A percentile compares a stretch with the other conserved stretches of the same genome.
Conservation (phyloP, 1,140 invertebrate genomes). For the Papilio helenus region DNA sequence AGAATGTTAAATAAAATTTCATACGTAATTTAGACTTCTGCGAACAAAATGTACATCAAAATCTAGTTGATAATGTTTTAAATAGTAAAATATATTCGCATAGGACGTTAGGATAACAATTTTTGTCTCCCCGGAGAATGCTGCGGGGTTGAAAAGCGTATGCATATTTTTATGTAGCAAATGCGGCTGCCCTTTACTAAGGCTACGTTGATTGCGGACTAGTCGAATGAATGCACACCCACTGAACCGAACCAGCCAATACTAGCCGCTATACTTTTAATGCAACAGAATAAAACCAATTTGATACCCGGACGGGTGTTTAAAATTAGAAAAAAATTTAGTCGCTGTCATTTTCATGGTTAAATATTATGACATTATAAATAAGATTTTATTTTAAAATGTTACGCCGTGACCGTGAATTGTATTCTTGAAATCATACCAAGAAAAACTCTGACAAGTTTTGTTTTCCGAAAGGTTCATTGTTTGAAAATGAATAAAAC, state of each 20-base stretch:
- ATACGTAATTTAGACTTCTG: constrained; percentile 33
- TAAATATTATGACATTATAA: not conserved
- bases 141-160: constrained; percentile 58
- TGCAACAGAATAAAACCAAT: not conserved
- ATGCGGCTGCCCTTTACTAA: constrained; percentile 62
- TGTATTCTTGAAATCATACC: constrained; percentile 1
- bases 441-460: constrained; percentile 8
- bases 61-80: not conserved
- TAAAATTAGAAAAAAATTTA: not conserved
- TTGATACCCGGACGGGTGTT: not conserved
- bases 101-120: constrained; percentile 1
- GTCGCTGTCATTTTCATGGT: not conserved
- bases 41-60: constrained; percentile 17
- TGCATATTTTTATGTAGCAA: constrained; percentile 57
- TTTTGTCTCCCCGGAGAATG: constrained; percentile 34
- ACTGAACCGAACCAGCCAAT: constrained; percentile 52
- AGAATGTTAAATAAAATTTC: not conserved
- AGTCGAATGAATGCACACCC: constrained; percentile 55
- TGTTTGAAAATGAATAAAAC: constrained; percentile 7
- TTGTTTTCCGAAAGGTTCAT: constrained; percentile 21
- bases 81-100: constrained; percentile 26
- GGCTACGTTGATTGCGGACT: constrained; percentile 61
- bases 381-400: not conserved
- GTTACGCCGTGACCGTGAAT: not conserved
- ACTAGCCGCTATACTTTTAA: not conserved